Evolutionary conservation across 2,888 invertebrate species (phyloP).

Genomic region (Digitonthophagus gazella): DNA sequence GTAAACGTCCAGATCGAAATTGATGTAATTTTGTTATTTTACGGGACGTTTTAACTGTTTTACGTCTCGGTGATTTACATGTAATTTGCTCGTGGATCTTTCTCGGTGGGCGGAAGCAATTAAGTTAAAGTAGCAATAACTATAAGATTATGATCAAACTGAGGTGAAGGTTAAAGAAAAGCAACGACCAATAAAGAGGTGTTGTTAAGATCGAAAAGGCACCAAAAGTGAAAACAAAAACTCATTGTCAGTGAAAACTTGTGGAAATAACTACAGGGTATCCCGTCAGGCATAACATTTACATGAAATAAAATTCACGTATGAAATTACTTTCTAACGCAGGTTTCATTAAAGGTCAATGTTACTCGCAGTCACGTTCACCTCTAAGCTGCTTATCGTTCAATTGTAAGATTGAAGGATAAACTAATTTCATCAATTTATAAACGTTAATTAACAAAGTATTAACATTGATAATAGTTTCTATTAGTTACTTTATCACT

Average conservation of each 20-base stretch:
- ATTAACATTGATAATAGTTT: too few species aligned
- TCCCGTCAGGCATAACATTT: background rate
- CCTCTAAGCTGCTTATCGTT: background rate
- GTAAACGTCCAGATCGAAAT: background rate
- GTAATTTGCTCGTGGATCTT: background rate
- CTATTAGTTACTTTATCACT: too few species aligned
- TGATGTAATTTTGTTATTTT: background rate
- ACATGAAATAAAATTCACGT: background rate
- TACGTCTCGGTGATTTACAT: background rate
- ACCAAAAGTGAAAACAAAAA: background rate
- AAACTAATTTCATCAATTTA: too few species aligned
- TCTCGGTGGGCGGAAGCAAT: background rate
- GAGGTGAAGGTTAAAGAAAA: background rate
- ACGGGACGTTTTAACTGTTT: background rate
- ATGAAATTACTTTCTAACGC: background rate
- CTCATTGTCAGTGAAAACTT: background rate
- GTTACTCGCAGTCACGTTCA: background rate
- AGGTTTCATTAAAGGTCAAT: background rate
- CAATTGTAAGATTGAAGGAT: too few species aligned
- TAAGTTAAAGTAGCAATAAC: background rate
- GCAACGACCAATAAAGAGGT: too few species aligned
- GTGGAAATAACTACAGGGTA: background rate
- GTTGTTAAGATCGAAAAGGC: background rate
- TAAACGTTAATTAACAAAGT: too few species aligned
- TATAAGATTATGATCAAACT: background rate